A percentile compares a stretch with the other conserved stretches of the same genome.
phyloP scores from a whole-genome alignment of 2,113 vertebrate genomes.

The Jaculus jaculus region DNA sequence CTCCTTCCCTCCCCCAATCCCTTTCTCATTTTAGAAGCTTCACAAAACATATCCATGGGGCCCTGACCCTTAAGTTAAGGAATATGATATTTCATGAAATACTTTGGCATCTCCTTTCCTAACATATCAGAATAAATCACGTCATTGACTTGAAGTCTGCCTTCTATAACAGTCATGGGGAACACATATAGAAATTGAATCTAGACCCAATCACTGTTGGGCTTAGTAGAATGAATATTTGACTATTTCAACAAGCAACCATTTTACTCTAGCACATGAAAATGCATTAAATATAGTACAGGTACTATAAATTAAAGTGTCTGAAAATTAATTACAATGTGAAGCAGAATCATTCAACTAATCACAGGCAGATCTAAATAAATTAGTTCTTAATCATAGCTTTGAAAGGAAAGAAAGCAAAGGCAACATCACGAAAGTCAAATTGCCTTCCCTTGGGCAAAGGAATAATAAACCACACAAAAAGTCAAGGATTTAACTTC shows the following conservation, averaged over 20 bases:
- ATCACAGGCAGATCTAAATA: conserved; percentile 79
- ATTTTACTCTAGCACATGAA: conserved; percentile 60
- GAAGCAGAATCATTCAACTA: conserved; percentile 78
- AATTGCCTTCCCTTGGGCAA: conserved; percentile 54
- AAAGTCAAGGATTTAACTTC: conserved; percentile 50
- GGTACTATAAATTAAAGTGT: conserved; percentile 79
- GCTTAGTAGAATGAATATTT: conserved; percentile 13
- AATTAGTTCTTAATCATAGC: conserved; percentile 76
- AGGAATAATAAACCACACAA: conserved; percentile 49
- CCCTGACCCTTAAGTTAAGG: neutral
- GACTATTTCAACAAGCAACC: conserved; percentile 59
- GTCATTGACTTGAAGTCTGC: neutral
- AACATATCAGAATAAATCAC: neutral
- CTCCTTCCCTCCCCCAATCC: neutral
- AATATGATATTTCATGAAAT: neutral
- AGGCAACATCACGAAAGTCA: conserved; percentile 52
- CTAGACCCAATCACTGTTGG: conserved; percentile 1
- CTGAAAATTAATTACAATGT: conserved; percentile 79
- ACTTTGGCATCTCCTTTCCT: neutral
- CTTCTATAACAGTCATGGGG: neutral
- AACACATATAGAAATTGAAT: conserved; percentile 6
- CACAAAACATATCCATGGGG: neutral
- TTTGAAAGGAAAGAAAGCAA: conserved; percentile 65
- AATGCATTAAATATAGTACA: conserved; percentile 69
- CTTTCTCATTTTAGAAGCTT: neutral